Evolutionary conservation across 1,140 invertebrate genomes (phyloP).

Genomic region (Hypsibius dujardini): DNA sequence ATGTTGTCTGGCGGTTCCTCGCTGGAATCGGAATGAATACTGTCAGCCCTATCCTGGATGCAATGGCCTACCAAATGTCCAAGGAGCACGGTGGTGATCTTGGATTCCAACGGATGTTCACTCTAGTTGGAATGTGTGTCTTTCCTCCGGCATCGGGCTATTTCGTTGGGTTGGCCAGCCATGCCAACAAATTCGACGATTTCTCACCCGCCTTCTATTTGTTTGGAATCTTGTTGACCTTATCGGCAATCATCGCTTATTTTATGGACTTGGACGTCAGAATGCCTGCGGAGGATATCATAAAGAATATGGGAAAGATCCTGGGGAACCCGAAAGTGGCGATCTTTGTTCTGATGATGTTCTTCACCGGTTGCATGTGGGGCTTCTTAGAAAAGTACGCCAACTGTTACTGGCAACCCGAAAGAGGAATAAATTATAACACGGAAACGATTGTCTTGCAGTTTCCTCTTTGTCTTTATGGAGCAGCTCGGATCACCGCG

Average conservation of each 20-base stretch:
- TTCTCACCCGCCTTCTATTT: slow-evolving; percentile 59
- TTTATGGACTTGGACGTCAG: slow-evolving; percentile 58
- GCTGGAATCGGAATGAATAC: background rate
- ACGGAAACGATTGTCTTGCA: slow-evolving; percentile 7
- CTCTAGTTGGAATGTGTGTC: slow-evolving; percentile 32
- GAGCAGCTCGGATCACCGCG: slow-evolving; percentile 57
- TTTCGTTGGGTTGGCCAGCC: slow-evolving; percentile 49
- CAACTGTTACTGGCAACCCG: background rate
- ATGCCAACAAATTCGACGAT: slow-evolving; percentile 34
- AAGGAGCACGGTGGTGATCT: background rate
- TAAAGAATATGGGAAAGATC: slow-evolving; percentile 49
- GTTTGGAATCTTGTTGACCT: slow-evolving; percentile 50
- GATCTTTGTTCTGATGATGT: slow-evolving; percentile 50
- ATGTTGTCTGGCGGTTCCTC: too few species aligned
- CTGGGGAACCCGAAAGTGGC: slow-evolving; percentile 53
- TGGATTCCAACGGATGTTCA: background rate
- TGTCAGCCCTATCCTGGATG: background rate
- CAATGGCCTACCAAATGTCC: background rate
- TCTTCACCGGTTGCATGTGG: slow-evolving; percentile 27
- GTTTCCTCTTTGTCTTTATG: slow-evolving; percentile 41
- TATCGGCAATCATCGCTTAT: slow-evolving; percentile 48
- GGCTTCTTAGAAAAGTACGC: slow-evolving; percentile 43
- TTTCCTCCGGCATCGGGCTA: slow-evolving; percentile 55
- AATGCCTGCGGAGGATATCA: slow-evolving; percentile 48
- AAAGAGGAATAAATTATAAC: too few species aligned